A percentile compares a stretch with the other conserved stretches of the same genome.
Evolutionary conservation across 2,113 vertebrate species (phyloP).

Genomic region (Puntigrus tetrazona): DNA sequence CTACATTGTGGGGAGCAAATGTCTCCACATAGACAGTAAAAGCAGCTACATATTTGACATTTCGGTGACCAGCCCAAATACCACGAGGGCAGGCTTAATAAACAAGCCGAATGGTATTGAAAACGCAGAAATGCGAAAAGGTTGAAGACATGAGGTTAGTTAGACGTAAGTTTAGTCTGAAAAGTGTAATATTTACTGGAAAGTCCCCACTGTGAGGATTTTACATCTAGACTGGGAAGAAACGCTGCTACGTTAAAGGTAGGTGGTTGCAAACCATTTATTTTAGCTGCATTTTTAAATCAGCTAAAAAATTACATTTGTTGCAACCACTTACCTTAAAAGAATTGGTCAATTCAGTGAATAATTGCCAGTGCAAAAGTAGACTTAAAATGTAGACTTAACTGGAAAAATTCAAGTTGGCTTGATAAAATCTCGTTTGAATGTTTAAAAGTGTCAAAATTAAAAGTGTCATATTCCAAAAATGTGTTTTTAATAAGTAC

Average conservation of each 20-base stretch:
- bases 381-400: too few species aligned
- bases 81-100: not conserved
- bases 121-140: not conserved
- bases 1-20: not conserved
- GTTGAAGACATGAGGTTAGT: not conserved
- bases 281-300: too few species aligned
- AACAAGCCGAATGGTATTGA: not conserved
- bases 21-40: not conserved
- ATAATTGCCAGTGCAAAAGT: too few species aligned
- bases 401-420: not conserved
- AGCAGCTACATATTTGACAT: not conserved
- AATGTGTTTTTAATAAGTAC: too few species aligned
- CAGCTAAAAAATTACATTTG: too few species aligned
- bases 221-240: not conserved
- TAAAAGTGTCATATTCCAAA: too few species aligned
- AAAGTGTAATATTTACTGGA: not conserved
- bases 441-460: not conserved
- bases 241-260: too few species aligned
- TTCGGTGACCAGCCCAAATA: not conserved
- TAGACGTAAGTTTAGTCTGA: not conserved
- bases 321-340: too few species aligned
- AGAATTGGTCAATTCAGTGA: too few species aligned
- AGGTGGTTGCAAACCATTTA: too few species aligned
- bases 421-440: not conserved
- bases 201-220: not conserved